Percentiles rank a stretch among this genome's conserved stretches.
Evolutionary conservation across 2,888 invertebrate species (phyloP).

Genomic region (Alviniconcha strummeri): DNA sequence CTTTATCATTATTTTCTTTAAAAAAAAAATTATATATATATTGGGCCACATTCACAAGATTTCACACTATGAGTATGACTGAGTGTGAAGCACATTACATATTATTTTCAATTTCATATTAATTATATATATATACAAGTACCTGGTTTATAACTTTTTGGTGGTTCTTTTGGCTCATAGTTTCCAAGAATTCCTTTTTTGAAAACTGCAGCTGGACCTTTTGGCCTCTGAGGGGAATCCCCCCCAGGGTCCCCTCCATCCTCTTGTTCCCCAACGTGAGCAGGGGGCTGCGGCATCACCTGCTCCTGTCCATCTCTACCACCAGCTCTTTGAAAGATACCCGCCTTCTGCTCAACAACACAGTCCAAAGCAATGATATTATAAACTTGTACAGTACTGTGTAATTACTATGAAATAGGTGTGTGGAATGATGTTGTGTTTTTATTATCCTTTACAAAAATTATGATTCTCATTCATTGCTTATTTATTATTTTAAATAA

Average conservation of each 20-base stretch:
- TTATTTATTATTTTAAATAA: too few relatives aligned
- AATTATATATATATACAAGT: too few relatives aligned
- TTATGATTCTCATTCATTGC: neutral
- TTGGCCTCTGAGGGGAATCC: neutral
- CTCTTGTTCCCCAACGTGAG: neutral
- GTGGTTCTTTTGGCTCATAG: constrained; percentile 83
- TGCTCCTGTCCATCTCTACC: neutral
- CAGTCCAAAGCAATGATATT: too few relatives aligned
- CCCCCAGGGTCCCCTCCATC: neutral
- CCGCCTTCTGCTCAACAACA: neutral
- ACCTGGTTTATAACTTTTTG: constrained; percentile 28
- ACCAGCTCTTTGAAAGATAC: neutral
- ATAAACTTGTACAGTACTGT: neutral
- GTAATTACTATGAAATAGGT: neutral
- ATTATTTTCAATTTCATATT: too few relatives aligned
- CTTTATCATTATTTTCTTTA: too few relatives aligned
- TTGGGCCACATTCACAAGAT: too few relatives aligned
- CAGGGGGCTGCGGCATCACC: constrained; percentile 22
- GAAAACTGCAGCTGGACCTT: constrained; percentile 59
- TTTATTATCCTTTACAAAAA: too few relatives aligned
- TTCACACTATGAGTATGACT: too few relatives aligned
- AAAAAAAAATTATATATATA: neutral
- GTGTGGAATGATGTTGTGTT: neutral
- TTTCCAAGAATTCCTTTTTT: constrained; percentile 77
- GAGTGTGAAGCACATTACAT: too few relatives aligned